Conservation (phyloP, 2,797 vertebrate genomes). For the Clarias laeviceps region DNA sequence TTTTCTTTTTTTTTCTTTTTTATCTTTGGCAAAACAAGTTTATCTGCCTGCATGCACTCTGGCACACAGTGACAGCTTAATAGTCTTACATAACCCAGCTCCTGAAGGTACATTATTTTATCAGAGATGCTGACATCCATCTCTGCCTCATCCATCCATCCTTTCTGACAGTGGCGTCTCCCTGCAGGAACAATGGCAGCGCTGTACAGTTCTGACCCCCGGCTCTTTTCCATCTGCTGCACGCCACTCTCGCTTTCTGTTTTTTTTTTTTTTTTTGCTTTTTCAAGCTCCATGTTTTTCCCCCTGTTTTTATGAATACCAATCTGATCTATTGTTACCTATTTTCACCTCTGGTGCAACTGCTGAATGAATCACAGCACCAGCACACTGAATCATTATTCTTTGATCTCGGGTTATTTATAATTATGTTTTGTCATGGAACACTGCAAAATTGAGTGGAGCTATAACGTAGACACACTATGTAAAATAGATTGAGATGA, state of each 20-base stretch:
- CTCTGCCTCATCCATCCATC: conserved; percentile 59
- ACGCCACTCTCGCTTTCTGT: conserved; percentile 61
- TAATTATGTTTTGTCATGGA: neutral
- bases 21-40: conserved; percentile 73
- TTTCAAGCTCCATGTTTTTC: conserved; percentile 30
- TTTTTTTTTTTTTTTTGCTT: conserved; percentile 11
- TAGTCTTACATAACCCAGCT: conserved; percentile 79
- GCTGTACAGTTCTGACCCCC: conserved; percentile 64
- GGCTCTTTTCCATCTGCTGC: conserved; percentile 71
- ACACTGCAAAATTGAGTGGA: neutral
- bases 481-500: neutral
- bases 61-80: conserved; percentile 79
- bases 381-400: neutral
- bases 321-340: conserved; percentile 49
- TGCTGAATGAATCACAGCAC: conserved; percentile 5
- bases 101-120: conserved; percentile 78
- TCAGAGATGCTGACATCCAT: conserved; percentile 62
- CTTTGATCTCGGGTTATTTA: neutral
- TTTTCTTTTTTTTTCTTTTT: conserved; percentile 63
- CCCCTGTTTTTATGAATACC: conserved; percentile 52
- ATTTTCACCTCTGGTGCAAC: conserved; percentile 30
- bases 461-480: neutral
- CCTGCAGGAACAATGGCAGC: conserved; percentile 69
- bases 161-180: conserved; percentile 66
- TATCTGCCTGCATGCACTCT: conserved; percentile 66